A percentile compares a stretch with the other conserved stretches of the same genome.
Conservation (phyloP, 1,140 invertebrate genomes). For the Diorhabda carinulata region DNA sequence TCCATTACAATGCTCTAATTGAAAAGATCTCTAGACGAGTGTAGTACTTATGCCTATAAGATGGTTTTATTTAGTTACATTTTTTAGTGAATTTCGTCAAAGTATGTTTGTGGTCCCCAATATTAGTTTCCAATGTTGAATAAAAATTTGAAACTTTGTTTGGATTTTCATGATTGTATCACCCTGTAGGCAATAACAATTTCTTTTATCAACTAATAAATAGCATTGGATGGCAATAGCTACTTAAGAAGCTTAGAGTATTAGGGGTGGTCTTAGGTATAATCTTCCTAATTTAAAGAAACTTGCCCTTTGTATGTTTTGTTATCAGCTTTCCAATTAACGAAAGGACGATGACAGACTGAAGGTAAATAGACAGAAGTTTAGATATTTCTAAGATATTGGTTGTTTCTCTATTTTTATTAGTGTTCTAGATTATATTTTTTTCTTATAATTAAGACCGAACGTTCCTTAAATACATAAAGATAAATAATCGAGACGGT, state of each 20-base stretch:
- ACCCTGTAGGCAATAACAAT: neutral
- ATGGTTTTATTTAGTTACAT: too few species aligned
- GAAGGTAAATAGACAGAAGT: slow-evolving; percentile 9
- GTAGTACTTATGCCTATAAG: too few species aligned
- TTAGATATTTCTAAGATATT: slow-evolving; percentile 11
- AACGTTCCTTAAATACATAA: neutral
- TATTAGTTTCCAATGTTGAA: too few species aligned
- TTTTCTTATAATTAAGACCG: neutral
- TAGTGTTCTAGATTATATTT: neutral
- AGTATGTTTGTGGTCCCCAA: too few species aligned
- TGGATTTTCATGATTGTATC: too few species aligned
- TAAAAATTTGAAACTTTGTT: too few species aligned
- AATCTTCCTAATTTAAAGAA: slow-evolving; percentile 10
- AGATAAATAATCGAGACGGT: neutral
- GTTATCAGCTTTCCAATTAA: slow-evolving; percentile 15
- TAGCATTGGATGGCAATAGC: slow-evolving; percentile 10
- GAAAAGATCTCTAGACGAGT: too few species aligned
- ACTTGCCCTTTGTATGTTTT: slow-evolving; percentile 12
- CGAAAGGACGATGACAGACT: slow-evolving; percentile 5
- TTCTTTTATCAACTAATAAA: slow-evolving; percentile 11
- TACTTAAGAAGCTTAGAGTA: slow-evolving; percentile 13
- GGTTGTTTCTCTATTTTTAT: neutral
- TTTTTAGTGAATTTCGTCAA: too few species aligned
- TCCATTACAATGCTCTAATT: too few species aligned
- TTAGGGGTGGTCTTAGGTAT: slow-evolving; percentile 13